Conservation (phyloP, 1,140 invertebrate genomes). For the Orchesella cincta region DNA sequence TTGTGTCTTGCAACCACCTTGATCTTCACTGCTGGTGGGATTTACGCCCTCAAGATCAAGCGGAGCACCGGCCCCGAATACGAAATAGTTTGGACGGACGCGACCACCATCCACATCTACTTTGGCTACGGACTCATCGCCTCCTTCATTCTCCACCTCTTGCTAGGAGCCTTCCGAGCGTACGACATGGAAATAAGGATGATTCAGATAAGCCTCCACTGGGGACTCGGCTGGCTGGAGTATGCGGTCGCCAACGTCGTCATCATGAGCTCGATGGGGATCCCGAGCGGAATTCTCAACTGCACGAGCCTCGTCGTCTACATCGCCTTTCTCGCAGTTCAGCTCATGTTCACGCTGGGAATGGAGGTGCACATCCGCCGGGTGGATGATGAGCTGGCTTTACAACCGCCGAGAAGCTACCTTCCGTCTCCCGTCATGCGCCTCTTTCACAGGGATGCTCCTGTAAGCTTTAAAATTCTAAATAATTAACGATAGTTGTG, state of each 20-base stretch:
- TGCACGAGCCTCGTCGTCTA: neutral
- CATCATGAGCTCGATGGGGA: neutral
- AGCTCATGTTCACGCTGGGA: neutral
- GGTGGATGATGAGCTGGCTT: neutral
- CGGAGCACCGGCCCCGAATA: neutral
- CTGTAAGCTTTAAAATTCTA: conserved; percentile 14
- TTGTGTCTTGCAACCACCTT: conserved; percentile 8
- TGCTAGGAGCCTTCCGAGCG: conserved; percentile 14
- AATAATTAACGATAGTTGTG: neutral
- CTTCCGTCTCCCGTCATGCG: conserved; percentile 22
- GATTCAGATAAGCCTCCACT: conserved; percentile 15
- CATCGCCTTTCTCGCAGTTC: neutral
- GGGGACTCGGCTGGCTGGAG: conserved; percentile 23
- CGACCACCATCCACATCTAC: neutral
- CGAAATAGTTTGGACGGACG: neutral
- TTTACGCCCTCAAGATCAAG: conserved; percentile 19
- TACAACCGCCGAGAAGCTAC: neutral
- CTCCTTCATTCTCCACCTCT: neutral
- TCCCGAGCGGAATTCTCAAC: neutral
- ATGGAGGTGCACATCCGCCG: neutral
- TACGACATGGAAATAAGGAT: neutral
- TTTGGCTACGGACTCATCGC: neutral
- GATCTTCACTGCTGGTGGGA: conserved; percentile 28
- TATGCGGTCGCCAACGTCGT: neutral
- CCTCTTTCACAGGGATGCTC: conserved; percentile 24